phyloP scores from a whole-genome alignment of 2,797 vertebrate species.

The Todus mexicanus region DNA sequence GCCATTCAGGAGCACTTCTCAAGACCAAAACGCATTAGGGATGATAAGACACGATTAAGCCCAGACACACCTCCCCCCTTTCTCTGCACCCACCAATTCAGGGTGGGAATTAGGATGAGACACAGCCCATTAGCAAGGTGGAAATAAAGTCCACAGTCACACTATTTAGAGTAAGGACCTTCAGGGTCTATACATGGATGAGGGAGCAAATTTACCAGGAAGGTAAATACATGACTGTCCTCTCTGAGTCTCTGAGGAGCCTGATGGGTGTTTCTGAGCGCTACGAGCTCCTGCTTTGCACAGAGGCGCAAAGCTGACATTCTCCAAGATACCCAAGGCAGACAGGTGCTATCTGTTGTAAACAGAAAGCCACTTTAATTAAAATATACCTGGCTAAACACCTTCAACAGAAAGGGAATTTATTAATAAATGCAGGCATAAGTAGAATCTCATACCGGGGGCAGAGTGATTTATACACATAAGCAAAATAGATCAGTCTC shows the following conservation, averaged over 20 bases:
- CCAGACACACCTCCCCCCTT: not conserved
- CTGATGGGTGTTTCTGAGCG: not conserved
- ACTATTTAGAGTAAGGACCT: fast-evolving
- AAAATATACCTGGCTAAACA: not conserved
- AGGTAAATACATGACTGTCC: not conserved
- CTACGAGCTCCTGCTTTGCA: not conserved
- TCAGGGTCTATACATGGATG: not conserved
- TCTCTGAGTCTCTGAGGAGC: not conserved
- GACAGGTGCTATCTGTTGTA: not conserved
- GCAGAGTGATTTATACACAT: constrained; percentile 49
- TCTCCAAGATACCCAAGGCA: not conserved
- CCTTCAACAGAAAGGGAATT: not conserved
- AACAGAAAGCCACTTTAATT: not conserved
- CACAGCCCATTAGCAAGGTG: not conserved
- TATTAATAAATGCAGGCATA: not conserved
- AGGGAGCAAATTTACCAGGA: not conserved
- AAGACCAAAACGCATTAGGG: not conserved
- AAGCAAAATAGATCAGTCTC: constrained; percentile 65
- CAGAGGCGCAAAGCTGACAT: not conserved
- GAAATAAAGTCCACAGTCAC: not conserved
- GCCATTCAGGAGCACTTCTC: not conserved
- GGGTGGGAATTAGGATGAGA: not conserved
- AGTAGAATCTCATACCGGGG: not conserved
- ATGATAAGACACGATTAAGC: not conserved
- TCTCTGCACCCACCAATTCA: not conserved